These are phyloP conservation scores for Oryzias sinensis DNA, from an alignment of 2,797 vertebrate genomes.

Conservation along the genomic window DNA sequence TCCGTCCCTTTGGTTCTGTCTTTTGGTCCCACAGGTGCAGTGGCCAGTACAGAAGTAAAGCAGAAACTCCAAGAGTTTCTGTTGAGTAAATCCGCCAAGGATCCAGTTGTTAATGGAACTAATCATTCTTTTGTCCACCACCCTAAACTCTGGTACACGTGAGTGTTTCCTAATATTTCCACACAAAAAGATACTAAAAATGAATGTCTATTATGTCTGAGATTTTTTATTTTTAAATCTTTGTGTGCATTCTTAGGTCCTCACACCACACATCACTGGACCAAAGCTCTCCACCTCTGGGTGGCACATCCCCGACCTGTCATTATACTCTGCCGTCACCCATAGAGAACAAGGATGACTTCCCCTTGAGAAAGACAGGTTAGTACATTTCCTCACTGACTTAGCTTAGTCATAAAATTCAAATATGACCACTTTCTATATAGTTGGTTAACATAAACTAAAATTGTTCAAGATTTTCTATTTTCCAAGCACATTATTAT, in stretches of 20 bases:
- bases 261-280: slow-evolving; percentile 97
- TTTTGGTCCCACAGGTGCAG: slow-evolving; percentile 87
- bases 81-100: slow-evolving; percentile 96
- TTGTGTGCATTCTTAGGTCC: slow-evolving; percentile 78
- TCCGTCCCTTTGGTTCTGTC: slow-evolving; percentile 59
- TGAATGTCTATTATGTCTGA: not conserved
- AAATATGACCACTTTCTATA: slow-evolving; percentile 4
- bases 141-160: slow-evolving; percentile 97
- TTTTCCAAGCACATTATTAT: slow-evolving; percentile 25
- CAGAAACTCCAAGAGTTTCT: slow-evolving; percentile 99
- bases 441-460: too few species aligned
- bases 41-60: slow-evolving; percentile 97
- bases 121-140: slow-evolving; percentile 88
- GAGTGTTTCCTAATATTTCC: slow-evolving; percentile 65
- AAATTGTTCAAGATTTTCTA: slow-evolving; percentile 4
- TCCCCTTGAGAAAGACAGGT: slow-evolving; percentile 99
- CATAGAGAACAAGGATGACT: slow-evolving; percentile 91
- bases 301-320: slow-evolving; percentile 90
- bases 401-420: slow-evolving; percentile 16
- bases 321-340: slow-evolving; percentile 90
- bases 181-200: not conserved
- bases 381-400: slow-evolving; percentile 49
- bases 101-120: slow-evolving; percentile 83
- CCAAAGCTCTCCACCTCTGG: slow-evolving; percentile 96
- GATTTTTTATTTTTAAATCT: not conserved